Conservation (phyloP, 2,113 vertebrate genomes). For the Cisticola juncidis region DNA sequence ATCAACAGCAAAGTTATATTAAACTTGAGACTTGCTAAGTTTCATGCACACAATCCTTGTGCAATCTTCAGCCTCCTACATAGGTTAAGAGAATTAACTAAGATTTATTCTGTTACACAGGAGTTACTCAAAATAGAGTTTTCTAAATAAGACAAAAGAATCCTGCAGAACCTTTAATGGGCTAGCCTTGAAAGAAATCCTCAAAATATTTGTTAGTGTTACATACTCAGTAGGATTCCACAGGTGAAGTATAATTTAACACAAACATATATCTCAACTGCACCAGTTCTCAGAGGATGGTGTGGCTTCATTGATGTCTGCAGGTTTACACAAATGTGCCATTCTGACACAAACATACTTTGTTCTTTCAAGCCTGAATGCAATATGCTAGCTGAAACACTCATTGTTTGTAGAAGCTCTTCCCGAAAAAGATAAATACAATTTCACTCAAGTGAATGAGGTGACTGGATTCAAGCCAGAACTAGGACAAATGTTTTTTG, state of each 20-base stretch:
- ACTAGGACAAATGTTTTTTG: background rate
- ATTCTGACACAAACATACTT: background rate
- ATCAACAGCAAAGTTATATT: background rate
- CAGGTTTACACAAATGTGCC: background rate
- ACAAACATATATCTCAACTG: background rate
- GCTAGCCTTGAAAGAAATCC: background rate
- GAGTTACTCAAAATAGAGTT: background rate
- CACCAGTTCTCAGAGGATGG: background rate
- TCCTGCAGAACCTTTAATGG: background rate
- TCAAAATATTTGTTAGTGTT: background rate
- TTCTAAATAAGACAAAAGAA: background rate
- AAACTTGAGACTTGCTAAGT: background rate
- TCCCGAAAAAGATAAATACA: background rate
- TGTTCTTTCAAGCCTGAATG: background rate
- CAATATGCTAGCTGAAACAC: background rate
- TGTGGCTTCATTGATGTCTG: background rate
- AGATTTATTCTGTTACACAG: background rate
- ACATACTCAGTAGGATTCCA: background rate
- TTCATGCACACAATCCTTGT: background rate
- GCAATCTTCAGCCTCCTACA: background rate
- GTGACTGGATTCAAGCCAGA: background rate
- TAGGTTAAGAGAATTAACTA: background rate
- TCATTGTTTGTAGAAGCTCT: background rate
- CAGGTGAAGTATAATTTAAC: background rate
- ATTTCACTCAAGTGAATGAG: background rate